Conservation (phyloP, 1,140 invertebrate genomes). For the Melipona quadrifasciata region DNA sequence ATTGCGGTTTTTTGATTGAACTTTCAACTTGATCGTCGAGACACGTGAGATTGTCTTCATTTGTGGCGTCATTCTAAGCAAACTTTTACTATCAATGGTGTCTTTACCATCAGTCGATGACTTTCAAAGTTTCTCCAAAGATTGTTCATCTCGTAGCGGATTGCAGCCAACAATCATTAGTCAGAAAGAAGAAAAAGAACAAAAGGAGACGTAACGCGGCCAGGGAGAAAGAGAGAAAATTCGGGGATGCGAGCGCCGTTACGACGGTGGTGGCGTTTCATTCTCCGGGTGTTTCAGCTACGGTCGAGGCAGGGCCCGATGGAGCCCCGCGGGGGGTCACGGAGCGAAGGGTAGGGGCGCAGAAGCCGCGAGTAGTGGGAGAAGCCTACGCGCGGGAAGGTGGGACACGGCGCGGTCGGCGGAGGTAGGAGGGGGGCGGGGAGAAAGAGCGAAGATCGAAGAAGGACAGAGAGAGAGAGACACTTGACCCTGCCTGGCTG, state of each 20-base stretch:
- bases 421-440: slow-evolving; percentile 16
- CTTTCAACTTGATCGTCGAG: too few relatives aligned
- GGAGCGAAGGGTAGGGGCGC: slow-evolving; percentile 14
- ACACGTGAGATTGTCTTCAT: not conserved
- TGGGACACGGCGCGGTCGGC: slow-evolving; percentile 1
- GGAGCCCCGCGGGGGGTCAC: not conserved
- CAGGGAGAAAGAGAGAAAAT: not conserved
- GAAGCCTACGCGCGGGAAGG: not conserved
- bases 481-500: slow-evolving; percentile 77
- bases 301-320: not conserved
- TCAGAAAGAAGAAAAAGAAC: rapidly evolving
- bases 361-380: not conserved
- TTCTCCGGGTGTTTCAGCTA: slow-evolving; percentile 36
- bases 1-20: too few relatives aligned
- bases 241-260: not conserved
- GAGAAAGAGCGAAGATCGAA: slow-evolving; percentile 52
- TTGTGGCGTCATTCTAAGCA: not conserved
- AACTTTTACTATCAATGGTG: not conserved
- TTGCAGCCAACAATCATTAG: slow-evolving; percentile 7
- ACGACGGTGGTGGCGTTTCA: not conserved
- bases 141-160: not conserved
- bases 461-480: slow-evolving; percentile 64
- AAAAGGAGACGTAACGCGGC: not conserved
- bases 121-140: not conserved
- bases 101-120: not conserved